These are phyloP conservation scores for Whitmania pigra DNA, from an alignment of 1,140 invertebrate species.

Conservation along the genomic window DNA sequence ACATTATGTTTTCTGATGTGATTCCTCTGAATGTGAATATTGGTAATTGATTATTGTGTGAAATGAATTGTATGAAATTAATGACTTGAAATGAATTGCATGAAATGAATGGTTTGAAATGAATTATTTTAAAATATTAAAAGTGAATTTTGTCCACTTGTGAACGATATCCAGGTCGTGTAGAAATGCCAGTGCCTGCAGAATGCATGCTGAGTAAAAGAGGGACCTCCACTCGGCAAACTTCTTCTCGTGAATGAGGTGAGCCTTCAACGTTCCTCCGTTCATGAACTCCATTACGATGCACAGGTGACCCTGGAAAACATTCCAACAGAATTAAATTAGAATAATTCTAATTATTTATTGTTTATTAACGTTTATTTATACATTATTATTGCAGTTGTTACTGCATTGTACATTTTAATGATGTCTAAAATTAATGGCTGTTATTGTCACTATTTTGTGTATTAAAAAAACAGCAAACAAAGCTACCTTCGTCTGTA, in stretches of 20 bases:
- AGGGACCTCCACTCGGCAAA: slow-evolving; percentile 2
- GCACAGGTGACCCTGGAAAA: not conserved
- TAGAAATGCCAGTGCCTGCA: not conserved
- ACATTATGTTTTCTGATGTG: no score
- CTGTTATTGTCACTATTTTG: no score
- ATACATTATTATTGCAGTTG: not conserved
- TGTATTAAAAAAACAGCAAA: not conserved
- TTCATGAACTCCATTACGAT: not conserved
- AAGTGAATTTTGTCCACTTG: not conserved
- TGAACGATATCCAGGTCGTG: not conserved
- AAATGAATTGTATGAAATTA: no score
- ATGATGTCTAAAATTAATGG: no score
- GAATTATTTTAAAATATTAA: no score
- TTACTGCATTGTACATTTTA: no score
- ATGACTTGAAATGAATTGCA: no score
- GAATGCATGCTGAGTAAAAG: not conserved
- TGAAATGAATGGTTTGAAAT: no score
- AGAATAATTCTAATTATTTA: not conserved
- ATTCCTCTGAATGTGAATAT: no score
- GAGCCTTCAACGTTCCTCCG: not conserved
- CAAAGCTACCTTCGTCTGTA: not conserved
- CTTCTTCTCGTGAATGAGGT: not conserved
- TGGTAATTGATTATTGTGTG: no score
- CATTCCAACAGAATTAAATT: not conserved
- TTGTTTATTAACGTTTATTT: not conserved